Percentiles rank a stretch among this genome's conserved stretches.
Evolutionary conservation across 2,888 invertebrate species (phyloP).

Genomic region (Calameuta idolon): DNA sequence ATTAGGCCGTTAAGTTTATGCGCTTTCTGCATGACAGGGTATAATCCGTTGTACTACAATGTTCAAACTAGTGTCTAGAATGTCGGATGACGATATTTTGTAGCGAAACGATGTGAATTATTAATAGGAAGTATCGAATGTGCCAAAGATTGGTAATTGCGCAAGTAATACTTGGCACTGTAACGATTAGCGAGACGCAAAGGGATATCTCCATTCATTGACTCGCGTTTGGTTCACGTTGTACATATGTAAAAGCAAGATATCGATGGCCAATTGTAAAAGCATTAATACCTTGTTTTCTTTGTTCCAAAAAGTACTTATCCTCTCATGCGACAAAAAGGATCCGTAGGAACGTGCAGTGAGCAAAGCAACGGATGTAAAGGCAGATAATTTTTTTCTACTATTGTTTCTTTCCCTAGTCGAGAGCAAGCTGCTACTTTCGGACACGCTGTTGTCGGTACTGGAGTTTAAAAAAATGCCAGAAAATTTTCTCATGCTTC

Average conservation of each 20-base stretch:
- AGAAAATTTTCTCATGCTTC: background rate
- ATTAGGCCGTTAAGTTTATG: background rate
- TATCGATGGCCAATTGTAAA: background rate
- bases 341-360: slow-evolving; percentile 51
- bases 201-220: background rate
- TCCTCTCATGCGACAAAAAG: slow-evolving; percentile 47
- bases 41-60: no score
- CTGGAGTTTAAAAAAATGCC: background rate
- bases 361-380: background rate
- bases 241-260: background rate
- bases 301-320: slow-evolving; percentile 57
- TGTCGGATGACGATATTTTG: slow-evolving; percentile 6
- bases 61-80: background rate
- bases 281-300: slow-evolving; percentile 52
- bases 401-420: background rate
- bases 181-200: background rate
- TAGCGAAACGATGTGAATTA: background rate
- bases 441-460: background rate
- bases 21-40: background rate
- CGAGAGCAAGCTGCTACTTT: background rate
- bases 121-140: background rate
- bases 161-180: background rate
- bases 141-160: background rate
- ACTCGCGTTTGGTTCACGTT: background rate
- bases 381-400: background rate